phyloP scores from a whole-genome alignment of 64 coral and sea anemone genomes.

The Montipora capricornis region DNA sequence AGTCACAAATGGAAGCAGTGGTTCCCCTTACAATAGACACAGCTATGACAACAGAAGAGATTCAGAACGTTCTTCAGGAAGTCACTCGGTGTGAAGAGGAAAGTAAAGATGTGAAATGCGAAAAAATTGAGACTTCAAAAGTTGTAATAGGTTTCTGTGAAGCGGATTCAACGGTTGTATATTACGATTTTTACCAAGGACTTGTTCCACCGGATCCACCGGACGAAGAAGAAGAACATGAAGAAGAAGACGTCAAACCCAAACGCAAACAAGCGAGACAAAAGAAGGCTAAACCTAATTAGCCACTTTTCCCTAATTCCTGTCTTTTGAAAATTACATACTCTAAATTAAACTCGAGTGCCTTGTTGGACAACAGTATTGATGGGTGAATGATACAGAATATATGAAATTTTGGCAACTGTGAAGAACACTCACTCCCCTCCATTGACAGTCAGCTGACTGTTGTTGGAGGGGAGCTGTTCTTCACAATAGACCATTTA shows the following conservation, averaged over 20 bases:
- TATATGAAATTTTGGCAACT: too few relatives aligned
- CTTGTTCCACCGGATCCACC: constrained; percentile 76
- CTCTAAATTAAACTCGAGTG: too few relatives aligned
- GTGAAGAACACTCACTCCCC: too few relatives aligned
- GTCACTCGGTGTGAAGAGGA: constrained; percentile 61
- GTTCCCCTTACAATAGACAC: constrained; percentile 71
- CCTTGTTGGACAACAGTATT: too few relatives aligned
- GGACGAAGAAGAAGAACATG: constrained; percentile 52
- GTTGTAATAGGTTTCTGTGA: constrained; percentile 76
- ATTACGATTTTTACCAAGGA: constrained; percentile 74
- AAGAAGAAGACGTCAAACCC: constrained; percentile 47
- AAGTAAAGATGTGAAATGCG: neutral
- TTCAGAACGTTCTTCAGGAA: constrained; percentile 63
- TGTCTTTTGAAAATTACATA: neutral
- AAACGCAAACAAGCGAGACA: constrained; percentile 61
- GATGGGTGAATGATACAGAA: too few relatives aligned
- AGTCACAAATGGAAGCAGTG: constrained; percentile 67
- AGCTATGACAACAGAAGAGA: constrained; percentile 57
- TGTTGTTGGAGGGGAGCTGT: too few relatives aligned
- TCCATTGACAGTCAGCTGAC: too few relatives aligned
- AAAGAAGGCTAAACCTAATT: constrained; percentile 8
- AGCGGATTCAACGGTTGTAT: constrained; percentile 80
- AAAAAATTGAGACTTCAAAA: neutral
- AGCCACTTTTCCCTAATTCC: neutral
- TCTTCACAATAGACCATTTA: too few relatives aligned